phyloP scores from a whole-genome alignment of 2,113 vertebrate genomes.

The Sceloporus tristichus region DNA sequence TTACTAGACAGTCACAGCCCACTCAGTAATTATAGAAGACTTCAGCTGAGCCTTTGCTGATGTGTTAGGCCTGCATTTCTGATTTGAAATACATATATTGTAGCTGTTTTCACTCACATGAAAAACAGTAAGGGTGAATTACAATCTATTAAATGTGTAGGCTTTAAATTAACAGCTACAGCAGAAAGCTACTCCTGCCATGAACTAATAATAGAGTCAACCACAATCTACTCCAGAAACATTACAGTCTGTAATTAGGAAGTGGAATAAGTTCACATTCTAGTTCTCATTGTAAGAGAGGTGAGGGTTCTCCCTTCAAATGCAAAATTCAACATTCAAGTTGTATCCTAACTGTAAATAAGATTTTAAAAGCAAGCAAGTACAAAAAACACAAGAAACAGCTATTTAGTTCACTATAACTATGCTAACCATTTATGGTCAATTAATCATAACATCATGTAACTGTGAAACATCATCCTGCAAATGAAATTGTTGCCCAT shows the following conservation, averaged over 20 bases:
- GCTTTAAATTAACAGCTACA: background rate
- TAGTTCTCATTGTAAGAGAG: background rate
- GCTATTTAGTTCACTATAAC: conserved; percentile 20
- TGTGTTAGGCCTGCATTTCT: conserved; percentile 27
- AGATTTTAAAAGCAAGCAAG: background rate
- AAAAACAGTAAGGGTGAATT: background rate
- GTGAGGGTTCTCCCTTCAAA: background rate
- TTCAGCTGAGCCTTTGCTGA: conserved; percentile 9
- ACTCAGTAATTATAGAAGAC: conserved; percentile 19
- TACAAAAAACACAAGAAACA: conserved; percentile 7
- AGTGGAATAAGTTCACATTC: conserved; percentile 10
- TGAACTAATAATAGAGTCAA: conserved; percentile 18
- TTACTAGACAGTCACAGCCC: conserved; percentile 1
- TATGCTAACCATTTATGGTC: background rate
- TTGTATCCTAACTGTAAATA: conserved; percentile 4
- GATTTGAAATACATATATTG: background rate
- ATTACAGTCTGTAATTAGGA: conserved; percentile 38
- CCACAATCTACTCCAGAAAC: conserved; percentile 25
- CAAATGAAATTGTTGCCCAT: conserved; percentile 20
- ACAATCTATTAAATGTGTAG: background rate
- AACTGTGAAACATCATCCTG: conserved; percentile 25
- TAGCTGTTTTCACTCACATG: background rate
- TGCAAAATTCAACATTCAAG: conserved; percentile 12
- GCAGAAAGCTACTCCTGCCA: conserved; percentile 17
- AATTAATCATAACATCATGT: background rate